Conservation (phyloP, 2,797 vertebrate genomes). For the Falco berigora region DNA sequence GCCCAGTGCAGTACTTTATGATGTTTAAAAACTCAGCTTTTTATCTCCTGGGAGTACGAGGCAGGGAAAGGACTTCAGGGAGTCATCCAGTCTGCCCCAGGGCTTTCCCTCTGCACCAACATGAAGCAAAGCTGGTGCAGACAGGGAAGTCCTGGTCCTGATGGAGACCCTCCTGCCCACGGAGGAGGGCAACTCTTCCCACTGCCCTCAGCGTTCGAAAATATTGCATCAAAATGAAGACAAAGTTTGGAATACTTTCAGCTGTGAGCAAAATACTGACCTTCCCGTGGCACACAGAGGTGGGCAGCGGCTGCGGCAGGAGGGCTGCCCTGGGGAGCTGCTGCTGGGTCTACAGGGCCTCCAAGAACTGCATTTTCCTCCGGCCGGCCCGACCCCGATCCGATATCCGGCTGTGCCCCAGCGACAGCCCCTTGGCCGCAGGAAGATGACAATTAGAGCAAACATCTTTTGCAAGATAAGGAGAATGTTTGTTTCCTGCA, state of each 20-base stretch:
- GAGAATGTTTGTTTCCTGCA: background rate
- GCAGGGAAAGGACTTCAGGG: background rate
- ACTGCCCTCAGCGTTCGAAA: rapidly evolving
- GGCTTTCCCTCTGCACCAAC: background rate
- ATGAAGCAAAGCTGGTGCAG: background rate
- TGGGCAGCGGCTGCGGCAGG: background rate
- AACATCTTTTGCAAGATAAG: background rate
- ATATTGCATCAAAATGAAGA: rapidly evolving
- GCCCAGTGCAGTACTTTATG: rapidly evolving
- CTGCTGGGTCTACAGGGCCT: background rate
- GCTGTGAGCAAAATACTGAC: background rate
- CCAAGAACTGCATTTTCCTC: background rate
- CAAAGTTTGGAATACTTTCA: rapidly evolving
- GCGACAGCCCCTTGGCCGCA: rapidly evolving
- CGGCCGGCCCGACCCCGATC: background rate
- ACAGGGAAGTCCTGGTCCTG: background rate
- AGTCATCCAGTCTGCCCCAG: background rate
- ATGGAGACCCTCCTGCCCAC: background rate
- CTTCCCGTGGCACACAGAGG: background rate
- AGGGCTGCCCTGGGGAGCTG: background rate
- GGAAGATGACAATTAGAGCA: slow-evolving; percentile 32
- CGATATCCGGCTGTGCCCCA: background rate
- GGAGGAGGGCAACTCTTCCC: background rate
- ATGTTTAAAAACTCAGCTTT: background rate
- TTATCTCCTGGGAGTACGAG: background rate